Base-by-base conservation (phyloP, 2,113 vertebrate species). In the Myxocyprinus asiaticus region DNA sequence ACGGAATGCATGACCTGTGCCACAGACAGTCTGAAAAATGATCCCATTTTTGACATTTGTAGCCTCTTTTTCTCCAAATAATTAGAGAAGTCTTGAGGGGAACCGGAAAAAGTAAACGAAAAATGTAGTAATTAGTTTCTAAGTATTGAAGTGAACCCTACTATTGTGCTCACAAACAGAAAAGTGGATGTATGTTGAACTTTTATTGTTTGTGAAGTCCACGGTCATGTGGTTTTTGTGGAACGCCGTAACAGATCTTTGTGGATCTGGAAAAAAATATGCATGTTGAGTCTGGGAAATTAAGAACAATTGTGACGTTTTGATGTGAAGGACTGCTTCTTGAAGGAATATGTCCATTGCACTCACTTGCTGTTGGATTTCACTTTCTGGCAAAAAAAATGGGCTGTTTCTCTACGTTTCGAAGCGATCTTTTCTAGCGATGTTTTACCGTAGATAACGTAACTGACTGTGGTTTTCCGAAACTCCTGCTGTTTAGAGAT, bases 401-500 rank as follows among this genome's bases (percentile, higher is more conserved):
- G 83, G 84, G 76, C 74, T 81, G 59, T 76, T 51, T 55, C 59
- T 67, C 79, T 67, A 84, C 85, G 77, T 88, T 89, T 88, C 86
- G 87, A 88, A 84, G 81, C 83, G 81, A 85, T 83, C 80, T 91
- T 91, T 92, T 92, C 90, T 92, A 92, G 90, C 87, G 84, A 89
- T 80, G 86, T 91, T 93, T 91, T 91, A 90, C 85, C 81, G 82
- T 91, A 92, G 90, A 90, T 88, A 85, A 90, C 91, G 88, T 89
- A 89, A 91, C 85, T 91, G 91, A 91, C 90, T 93, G 91, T 90
- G 90, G 89, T 91, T 93, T 91, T 89, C 85, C 73, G 43, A 89
- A 92, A 91, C 90, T 92, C 92, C 91, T 92, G 91, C 91, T 93
- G 91, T 93, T 89, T 92, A 91, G 91, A 92, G 91, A 92, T 93